These are phyloP conservation scores for Dicerorhinus sumatrensis DNA, from an alignment of 2,113 vertebrate species.

Conservation along the genomic window DNA sequence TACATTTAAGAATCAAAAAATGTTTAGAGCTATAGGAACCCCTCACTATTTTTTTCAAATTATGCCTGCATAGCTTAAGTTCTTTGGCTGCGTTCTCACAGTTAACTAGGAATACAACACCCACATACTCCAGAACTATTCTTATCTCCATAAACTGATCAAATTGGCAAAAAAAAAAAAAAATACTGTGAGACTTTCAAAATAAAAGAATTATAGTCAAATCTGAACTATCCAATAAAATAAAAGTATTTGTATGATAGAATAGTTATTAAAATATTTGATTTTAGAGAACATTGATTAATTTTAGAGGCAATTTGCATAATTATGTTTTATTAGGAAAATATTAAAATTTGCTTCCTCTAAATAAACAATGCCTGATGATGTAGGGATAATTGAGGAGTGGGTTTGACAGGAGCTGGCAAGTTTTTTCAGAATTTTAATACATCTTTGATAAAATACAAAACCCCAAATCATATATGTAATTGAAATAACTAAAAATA, in stretches of 20 bases:
- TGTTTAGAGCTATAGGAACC: background rate
- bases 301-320: slow-evolving; percentile 38
- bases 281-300: background rate
- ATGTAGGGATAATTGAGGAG: background rate
- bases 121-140: background rate
- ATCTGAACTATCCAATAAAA: background rate
- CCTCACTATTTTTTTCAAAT: background rate
- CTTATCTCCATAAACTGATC: background rate
- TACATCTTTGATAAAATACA: background rate
- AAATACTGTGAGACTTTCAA: background rate
- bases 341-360: slow-evolving; percentile 32
- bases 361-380: background rate
- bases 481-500: background rate
- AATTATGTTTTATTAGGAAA: slow-evolving; percentile 59
- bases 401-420: background rate
- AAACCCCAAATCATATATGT: background rate
- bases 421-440: slow-evolving; percentile 11
- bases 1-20: background rate
- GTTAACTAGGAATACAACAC: background rate
- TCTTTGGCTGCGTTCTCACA: background rate
- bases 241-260: background rate
- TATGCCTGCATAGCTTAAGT: background rate
- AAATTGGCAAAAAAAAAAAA: background rate
- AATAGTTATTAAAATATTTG: slow-evolving; percentile 30
- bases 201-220: slow-evolving; percentile 18